These are phyloP conservation scores for Catocala fraxini DNA, from an alignment of 2,888 invertebrate genomes.

Conservation along the genomic window DNA sequence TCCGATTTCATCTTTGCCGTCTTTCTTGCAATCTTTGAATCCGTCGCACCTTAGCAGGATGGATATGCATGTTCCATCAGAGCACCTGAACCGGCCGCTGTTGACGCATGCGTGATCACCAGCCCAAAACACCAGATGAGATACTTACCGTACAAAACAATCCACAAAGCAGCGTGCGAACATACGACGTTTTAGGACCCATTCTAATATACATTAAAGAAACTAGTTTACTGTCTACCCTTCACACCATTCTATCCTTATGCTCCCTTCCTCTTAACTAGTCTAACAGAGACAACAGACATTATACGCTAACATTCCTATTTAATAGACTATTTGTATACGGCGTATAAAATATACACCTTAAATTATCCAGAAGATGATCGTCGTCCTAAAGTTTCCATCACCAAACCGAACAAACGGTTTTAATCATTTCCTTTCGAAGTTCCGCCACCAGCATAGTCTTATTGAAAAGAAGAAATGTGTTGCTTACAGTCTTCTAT, in stretches of 20 bases:
- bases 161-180: slow-evolving; percentile 68
- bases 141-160: slow-evolving; percentile 73
- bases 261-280: neutral
- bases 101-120: slow-evolving; percentile 77
- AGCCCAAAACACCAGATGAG: slow-evolving; percentile 65
- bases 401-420: too few species aligned
- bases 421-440: too few species aligned
- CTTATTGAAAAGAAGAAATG: too few species aligned
- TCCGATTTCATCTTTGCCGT: slow-evolving; percentile 88
- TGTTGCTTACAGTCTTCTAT: too few species aligned
- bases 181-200: slow-evolving; percentile 30
- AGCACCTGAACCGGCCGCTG: slow-evolving; percentile 90
- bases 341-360: too few species aligned
- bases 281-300: too few species aligned
- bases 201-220: too few species aligned
- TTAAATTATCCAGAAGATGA: too few species aligned
- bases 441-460: too few species aligned
- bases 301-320: too few species aligned
- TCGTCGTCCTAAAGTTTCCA: too few species aligned
- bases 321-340: too few species aligned
- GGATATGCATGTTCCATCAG: slow-evolving; percentile 92
- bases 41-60: slow-evolving; percentile 91
- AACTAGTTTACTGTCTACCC: neutral
- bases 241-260: neutral
- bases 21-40: slow-evolving; percentile 90